phyloP scores from a whole-genome alignment of 2,113 vertebrate genomes.

The Cryptomyrus ogoouensis region DNA sequence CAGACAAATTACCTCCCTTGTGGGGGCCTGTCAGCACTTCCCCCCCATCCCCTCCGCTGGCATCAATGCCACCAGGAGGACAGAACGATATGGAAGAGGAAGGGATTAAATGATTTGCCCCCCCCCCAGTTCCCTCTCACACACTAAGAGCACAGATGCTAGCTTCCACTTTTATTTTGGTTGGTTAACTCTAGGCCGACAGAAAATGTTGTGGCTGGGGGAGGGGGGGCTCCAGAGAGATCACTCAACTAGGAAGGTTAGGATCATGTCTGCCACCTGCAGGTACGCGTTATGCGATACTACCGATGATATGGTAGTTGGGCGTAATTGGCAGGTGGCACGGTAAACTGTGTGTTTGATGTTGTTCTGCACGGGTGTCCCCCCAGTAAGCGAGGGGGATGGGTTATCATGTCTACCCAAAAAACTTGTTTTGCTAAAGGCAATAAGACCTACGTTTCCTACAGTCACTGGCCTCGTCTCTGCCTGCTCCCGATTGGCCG shows the following conservation, averaged over 20 bases:
- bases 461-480: neutral
- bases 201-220: neutral
- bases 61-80: neutral
- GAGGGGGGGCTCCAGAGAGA: neutral
- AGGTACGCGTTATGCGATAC: neutral
- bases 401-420: neutral
- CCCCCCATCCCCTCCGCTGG: neutral
- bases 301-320: neutral
- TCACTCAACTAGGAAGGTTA: neutral
- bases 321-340: neutral
- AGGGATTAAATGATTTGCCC: neutral
- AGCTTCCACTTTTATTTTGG: conserved; percentile 6
- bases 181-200: neutral
- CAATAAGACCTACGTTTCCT: conserved; percentile 15
- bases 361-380: neutral
- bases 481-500: neutral
- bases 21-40: neutral
- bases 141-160: neutral
- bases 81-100: conserved; percentile 7
- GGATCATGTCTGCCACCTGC: neutral
- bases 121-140: neutral
- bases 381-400: neutral
- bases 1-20: conserved; percentile 35
- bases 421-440: neutral
- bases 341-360: neutral